Base-by-base conservation (phyloP, 2,113 vertebrate species). In the Chlorodrepanis virens region DNA sequence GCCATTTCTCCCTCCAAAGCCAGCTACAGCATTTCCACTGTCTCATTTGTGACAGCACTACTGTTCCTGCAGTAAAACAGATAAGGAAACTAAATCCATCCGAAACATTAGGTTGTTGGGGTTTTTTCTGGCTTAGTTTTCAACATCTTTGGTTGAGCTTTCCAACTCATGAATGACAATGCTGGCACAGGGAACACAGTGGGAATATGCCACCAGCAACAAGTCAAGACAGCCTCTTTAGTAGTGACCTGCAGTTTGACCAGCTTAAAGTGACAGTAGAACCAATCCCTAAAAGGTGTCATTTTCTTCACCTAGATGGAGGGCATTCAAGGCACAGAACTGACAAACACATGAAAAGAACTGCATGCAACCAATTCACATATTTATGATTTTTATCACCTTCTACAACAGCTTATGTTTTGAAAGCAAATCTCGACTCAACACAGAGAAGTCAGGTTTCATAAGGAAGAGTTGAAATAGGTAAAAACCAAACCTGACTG, bases 1-100 rank as follows among this genome's bases (percentile, higher is more conserved):
- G 91, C 86, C 76, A 60, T 59, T 93, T 89, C 91, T 94, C 68
- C 87, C 59, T 96, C 76, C 86, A 81, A 86, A 95, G 94, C 80
- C 72, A 90, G 83, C 68, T 83, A 83, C 2, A 94, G 83, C 72
- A 89, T 84, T 97, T 92, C 80, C 65, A 93, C 89, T 83, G 50
- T 83, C 72, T 88, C 72, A 56, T 95, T 88, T 93, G 68, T 78
- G 60, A 64, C 1, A 10, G 35, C 86, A 63, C 80, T 77, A 77
- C 82, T 83, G 79, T 67, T 94, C 37, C 95, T 97, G 92, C 89
- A 95, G 72, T 75, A 90, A 47, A 96, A 93, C 54, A 90, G 96
- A 95, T 95, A 94, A 96, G 92, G 79, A 45, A 86, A 90, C 85
- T 93, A 80, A 94, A 96, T 88, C 88, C 21, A 7, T 37, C 80